These are phyloP conservation scores for Lanius collurio DNA, from an alignment of 2,113 vertebrate genomes.

Conservation along the genomic window DNA sequence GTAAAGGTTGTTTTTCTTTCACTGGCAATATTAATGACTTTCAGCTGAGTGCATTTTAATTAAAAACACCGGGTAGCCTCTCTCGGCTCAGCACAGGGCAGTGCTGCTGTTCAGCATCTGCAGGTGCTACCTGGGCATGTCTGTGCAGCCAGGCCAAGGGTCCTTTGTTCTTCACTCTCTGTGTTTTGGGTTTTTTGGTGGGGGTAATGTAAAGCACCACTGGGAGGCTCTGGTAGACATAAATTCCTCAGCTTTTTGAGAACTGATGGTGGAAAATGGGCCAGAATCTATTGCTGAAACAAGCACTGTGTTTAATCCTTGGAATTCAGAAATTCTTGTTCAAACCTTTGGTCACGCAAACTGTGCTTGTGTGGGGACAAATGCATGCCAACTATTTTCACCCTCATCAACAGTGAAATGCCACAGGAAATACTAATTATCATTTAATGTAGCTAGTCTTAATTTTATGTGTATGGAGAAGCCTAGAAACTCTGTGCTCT, in stretches of 20 bases:
- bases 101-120: not conserved
- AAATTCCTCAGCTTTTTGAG: not conserved
- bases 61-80: constrained; percentile 61
- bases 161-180: not conserved
- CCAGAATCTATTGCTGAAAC: not conserved
- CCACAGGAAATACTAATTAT: not conserved
- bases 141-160: not conserved
- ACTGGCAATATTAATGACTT: constrained; percentile 67
- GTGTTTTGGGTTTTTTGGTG: rapidly evolving
- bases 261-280: not conserved
- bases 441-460: not conserved
- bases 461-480: not conserved
- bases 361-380: not conserved
- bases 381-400: not conserved
- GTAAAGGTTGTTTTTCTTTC: constrained; percentile 45
- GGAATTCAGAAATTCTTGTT: not conserved
- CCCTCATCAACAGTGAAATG: not conserved
- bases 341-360: not conserved
- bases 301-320: rapidly evolving
- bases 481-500: not conserved
- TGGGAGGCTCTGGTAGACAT: not conserved
- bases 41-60: constrained; percentile 75
- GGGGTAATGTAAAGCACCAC: not conserved
- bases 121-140: rapidly evolving
- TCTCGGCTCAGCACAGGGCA: not conserved